Evolutionary conservation across 30 jellyfish, hydroid and myxozoan genomes (phyloP), one percentile per base, ranked within the genome.

Genomic region (Aurelia sp.): DNA sequence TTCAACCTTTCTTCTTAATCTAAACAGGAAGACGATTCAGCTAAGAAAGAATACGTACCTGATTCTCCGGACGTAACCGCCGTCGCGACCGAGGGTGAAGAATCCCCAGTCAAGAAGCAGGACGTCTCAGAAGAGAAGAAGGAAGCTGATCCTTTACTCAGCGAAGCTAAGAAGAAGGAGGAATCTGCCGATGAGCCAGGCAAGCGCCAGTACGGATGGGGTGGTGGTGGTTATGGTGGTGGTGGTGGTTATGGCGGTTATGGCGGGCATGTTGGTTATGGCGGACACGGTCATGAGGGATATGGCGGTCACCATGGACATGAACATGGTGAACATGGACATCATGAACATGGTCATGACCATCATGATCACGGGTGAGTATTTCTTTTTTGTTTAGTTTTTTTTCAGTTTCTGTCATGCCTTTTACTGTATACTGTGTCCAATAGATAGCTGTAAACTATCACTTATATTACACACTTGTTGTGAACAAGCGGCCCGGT

Each of bases 281-380:
- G 74, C 13, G 85, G 84, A 11, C 72, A 69, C 33, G 78, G 74
- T 33, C 74, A 78, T 24, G 99, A 96, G 18, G 94, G 78, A 16
- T 80, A 78, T 22, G 90, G 90, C 27, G 97, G 97, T 4, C 97
- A 92, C 67, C 98, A 84, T 30, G 97, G 84, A 9, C 95, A 74
- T 24, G 91, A 94, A 48, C 99, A 94, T 53, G 99, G 97, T 67
- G 96, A 87, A 12, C 99, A 95, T 71, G 97, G 92, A 10, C 99
- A 95, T 57, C 98, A 95, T 65, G 95, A 95, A 78, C 99, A 95
- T 70, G 98, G 91, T 0, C 99, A 95, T 64, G 97, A 81, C 64
- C 97, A 95, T 62, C 97, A 95, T 70, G 98, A 95, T 75, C 99
- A 95, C 57, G 99, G 95, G 92, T 82, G 22, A 38, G 84, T 53